Evolutionary conservation across 2,888 invertebrate species (phyloP).

Genomic region (Leucophenga maculata): DNA sequence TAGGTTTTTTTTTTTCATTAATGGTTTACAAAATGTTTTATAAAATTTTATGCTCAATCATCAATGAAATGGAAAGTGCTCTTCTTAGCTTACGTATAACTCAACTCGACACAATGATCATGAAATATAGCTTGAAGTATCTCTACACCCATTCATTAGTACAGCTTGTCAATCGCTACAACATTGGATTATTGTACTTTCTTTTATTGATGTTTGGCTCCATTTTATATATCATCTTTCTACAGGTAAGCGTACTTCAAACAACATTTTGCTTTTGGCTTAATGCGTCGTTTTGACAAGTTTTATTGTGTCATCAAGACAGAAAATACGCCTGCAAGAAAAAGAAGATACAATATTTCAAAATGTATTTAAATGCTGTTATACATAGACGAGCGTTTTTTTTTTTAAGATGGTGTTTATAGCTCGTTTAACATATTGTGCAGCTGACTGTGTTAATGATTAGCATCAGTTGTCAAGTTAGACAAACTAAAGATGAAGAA

Average conservation of each 20-base stretch:
- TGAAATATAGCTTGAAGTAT: too few relatives aligned
- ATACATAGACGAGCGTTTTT: background rate
- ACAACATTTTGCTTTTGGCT: background rate
- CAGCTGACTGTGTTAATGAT: background rate
- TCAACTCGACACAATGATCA: too few relatives aligned
- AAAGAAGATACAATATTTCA: background rate
- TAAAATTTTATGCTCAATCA: too few relatives aligned
- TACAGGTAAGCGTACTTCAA: background rate
- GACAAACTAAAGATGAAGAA: background rate
- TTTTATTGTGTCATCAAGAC: slow-evolving; percentile 23
- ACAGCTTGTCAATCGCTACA: background rate
- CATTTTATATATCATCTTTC: background rate
- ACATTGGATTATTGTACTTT: background rate
- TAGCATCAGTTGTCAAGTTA: background rate
- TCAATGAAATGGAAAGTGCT: slow-evolving; percentile 13
- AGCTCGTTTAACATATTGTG: slow-evolving; percentile 13
- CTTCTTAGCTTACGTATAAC: background rate
- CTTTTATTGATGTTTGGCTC: background rate
- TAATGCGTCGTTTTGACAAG: background rate
- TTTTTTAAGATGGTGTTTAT: slow-evolving; percentile 6
- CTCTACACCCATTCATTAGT: too few relatives aligned
- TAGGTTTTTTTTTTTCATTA: too few relatives aligned
- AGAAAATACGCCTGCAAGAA: background rate
- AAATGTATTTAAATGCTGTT: background rate
- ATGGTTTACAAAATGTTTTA: too few relatives aligned